Base-by-base conservation (phyloP, 2,113 vertebrate genomes). In the Melozone crissalis region DNA sequence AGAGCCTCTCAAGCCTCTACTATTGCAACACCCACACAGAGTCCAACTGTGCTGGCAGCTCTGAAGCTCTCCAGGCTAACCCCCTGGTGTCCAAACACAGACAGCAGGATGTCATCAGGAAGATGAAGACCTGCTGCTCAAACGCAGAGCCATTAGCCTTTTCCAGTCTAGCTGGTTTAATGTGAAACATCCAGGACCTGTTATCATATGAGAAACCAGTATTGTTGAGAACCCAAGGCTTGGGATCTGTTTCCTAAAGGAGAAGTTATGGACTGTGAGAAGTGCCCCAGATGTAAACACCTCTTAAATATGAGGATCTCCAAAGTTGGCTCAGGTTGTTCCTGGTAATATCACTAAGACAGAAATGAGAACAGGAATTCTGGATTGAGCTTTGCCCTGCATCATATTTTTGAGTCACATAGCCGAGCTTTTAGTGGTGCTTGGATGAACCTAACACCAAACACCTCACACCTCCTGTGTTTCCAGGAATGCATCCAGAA, bases 31-130 rank as follows among this genome's bases (percentile, higher is more conserved):
- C 92, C 66, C 65, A 74, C 68, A 3, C 44, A 51, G 23, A 68
- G 87, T 91, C 93, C 93, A 91, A 95, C 84, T 93, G 91, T 94
- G 90, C 67, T 91, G 82, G 82, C 78, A 94, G 84, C 74, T 87
- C 81, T 51, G 82, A 88, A 87, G 59, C 59, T 93, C 89, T 87
- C 51, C 74, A 85, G 62, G 84, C 84, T 91, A 78, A 76, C 41
- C 84, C 87, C 69, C 78, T 77, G 91, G 84, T 93, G 78, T 78
- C 76, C 91, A 94, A 96, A 94, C 78, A 87, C 43, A 91, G 96
- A 73, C 90, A 90, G 94, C 75, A 90, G 83, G 88, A 78, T 9
- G 30, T 91, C 82, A 89, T 55, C 82, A 74, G 61, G 52, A 59
- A 78, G 61, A 93, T 35, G 93, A 88, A 80, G 89, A 87, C 81